Evolutionary conservation across 2,113 vertebrate species (phyloP), one percentile per base, ranked within the genome.

Genomic region (Paralichthys olivaceus): DNA sequence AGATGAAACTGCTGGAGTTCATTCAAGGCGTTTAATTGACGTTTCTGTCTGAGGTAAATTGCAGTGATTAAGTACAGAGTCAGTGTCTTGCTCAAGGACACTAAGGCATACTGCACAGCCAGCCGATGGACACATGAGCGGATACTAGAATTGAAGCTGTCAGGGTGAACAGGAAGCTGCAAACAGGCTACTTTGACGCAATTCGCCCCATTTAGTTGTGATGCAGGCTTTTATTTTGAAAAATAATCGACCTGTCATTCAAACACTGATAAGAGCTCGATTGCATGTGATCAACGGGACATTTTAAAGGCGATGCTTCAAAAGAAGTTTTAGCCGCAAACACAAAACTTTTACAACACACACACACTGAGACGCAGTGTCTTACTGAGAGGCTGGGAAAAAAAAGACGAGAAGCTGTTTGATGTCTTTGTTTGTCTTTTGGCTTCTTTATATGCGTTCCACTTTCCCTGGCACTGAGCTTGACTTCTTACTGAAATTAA

Each of bases 401-500:
- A 32, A 32, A 61, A 55, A 75, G 68, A 87, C 32, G 34, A 58
- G 76, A 66, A 45, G 82, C 71, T 62, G 77, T 87, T 83, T 86
- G 87, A 91, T 82, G 84, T 87, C 83, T 89, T 77, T 80, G 84
- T 90, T 88, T 89, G 88, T 89, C 79, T 75, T 90, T 83, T 81
- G 70, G 69, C 65, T 86, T 85, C 73, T 89, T 87, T 85, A 80
- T 84, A 78, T 55, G 78, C 64, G 87, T 81, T 91, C 91, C 79
- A 91, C 80, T 92, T 91, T 90, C 77, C 58, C 81, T 88, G 90
- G 88, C 91, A 91, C 88, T 28, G 66, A 80, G 86, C 77, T 67
- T 80, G 86, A 90, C 90, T 91, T 90, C 81, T 80, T 84, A 59
- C 88, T 89, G 90, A 92, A 91, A 92, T 90, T 86, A 91, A 90